Base-by-base conservation (phyloP, 2,888 invertebrate genomes). In the Tholera decimalis region DNA sequence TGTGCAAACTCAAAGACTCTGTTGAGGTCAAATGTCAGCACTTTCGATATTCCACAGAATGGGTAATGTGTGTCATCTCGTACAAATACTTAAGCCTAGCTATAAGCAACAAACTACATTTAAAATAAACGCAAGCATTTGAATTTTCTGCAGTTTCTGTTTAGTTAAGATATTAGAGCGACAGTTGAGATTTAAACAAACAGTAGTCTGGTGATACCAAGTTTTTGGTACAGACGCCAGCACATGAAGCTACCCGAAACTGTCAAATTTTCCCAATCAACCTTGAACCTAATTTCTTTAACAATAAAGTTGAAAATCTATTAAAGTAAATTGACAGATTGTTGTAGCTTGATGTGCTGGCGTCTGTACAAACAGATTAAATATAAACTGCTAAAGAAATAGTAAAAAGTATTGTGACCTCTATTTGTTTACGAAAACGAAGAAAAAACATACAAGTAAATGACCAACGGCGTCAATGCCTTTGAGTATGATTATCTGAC, bases 1-100 rank as follows among this genome's bases (percentile, higher is more conserved):
- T 76, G 71, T 71, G 80, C 49, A 79, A 66, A 70, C 62, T 50
- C 18, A 43, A 61, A 54, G 51, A 35, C 47, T 57, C 26, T 41
- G 54, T 37, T 59, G 61, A 79, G 79, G 79, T 75, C 41, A 55
- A 57, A 66, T 59, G 65, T 57, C 60, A 63, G 61, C 77, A 75
- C 70, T 77, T 77, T 77, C 76, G 60, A 63, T 74, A 56, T 63
- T 75, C 37, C 74, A 41, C 43, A 24, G 56, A 54, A 64, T 64
- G 15, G 22, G 41, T 57, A 51, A 57, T 54, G 43, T 44, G 37
- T 62, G 62, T 61, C 54, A 50, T 46, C 15, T 22, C 55, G 44
- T 9, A 26, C 26, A n/a, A 33, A 8, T 46, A 71, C 20, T 46
- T 2, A 4, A 18, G 46, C 59, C 13, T 30, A 37, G 2, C 18